Evolutionary conservation across 2,797 vertebrate genomes (phyloP).

Genomic region (Valencia hispanica): DNA sequence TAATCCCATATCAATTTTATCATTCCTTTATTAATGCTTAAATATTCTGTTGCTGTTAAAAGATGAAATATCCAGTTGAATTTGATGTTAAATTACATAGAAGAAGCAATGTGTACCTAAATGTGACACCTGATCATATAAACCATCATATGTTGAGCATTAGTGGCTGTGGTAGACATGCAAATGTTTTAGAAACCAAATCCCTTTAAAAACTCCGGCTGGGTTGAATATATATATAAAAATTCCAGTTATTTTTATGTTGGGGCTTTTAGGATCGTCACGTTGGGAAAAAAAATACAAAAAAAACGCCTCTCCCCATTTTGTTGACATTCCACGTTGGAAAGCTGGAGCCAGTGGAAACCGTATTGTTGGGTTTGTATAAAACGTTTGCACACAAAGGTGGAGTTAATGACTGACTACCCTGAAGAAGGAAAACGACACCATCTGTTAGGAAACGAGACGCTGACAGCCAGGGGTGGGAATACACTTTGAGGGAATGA

Average conservation of each 20-base stretch:
- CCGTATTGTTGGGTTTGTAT: background rate
- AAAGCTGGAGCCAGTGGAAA: background rate
- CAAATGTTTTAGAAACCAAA: background rate
- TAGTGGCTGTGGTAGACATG: background rate
- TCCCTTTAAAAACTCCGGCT: background rate
- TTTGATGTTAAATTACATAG: background rate
- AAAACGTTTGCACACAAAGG: background rate
- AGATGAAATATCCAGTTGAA: no score
- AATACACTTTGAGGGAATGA: background rate
- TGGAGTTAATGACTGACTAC: constrained; percentile 2
- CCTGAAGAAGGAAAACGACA: background rate
- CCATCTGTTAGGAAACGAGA: background rate
- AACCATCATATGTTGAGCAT: background rate
- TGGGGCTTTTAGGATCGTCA: background rate
- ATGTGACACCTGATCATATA: background rate
- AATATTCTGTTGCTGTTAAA: no score
- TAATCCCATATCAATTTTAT: no score
- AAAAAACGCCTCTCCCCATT: no score
- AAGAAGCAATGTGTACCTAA: background rate
- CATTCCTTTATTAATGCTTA: no score
- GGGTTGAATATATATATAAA: background rate
- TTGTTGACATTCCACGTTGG: background rate
- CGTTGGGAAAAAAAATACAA: background rate
- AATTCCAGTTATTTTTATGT: no score
- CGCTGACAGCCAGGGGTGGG: no score